Evolutionary conservation across 2,113 vertebrate species (phyloP).

Genomic region (Corvus hawaiiensis): DNA sequence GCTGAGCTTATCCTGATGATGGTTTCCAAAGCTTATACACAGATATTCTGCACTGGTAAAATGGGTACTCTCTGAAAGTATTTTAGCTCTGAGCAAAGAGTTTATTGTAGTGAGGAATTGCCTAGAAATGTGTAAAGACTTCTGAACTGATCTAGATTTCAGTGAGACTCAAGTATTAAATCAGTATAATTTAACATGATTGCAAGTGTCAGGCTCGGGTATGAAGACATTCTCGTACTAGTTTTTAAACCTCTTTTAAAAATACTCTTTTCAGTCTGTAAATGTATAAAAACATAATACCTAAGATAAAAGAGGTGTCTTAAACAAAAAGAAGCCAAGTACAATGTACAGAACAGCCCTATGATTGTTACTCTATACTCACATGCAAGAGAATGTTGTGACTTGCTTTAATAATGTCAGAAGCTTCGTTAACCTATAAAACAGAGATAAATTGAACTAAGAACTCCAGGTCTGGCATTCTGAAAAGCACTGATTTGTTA

Average conservation of each 20-base stretch:
- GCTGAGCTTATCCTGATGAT: not conserved
- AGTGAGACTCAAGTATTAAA: not conserved
- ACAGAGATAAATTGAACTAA: not conserved
- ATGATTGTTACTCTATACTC: not conserved
- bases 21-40: not conserved
- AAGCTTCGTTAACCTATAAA: not conserved
- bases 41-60: not conserved
- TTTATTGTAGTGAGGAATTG: not conserved
- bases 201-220: not conserved
- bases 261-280: not conserved
- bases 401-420: not conserved
- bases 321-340: not conserved
- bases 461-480: not conserved
- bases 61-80: not conserved
- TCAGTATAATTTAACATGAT: not conserved
- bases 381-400: not conserved
- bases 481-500: not conserved
- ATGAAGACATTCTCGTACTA: not conserved
- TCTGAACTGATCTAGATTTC: not conserved
- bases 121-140: not conserved
- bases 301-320: not conserved
- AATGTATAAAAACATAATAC: not conserved
- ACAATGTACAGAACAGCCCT: not conserved
- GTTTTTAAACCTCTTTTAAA: not conserved
- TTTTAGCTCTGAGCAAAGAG: not conserved